Evolutionary conservation across 2,888 invertebrate genomes (phyloP), one percentile per base, ranked within the genome.

Genomic region (Agriopis marginaria): DNA sequence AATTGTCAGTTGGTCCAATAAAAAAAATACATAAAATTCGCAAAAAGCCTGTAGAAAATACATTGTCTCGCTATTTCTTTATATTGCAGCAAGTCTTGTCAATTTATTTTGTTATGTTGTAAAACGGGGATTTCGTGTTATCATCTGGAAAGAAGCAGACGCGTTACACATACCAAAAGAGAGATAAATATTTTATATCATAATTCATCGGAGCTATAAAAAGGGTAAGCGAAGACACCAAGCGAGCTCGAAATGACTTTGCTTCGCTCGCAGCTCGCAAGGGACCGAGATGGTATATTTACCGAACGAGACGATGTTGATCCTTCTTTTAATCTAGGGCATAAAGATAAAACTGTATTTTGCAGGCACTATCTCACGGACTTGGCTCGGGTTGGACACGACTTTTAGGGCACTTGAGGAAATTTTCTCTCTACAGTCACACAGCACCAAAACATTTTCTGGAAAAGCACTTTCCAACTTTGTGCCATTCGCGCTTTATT

Each of bases 111-210:
- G 81, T 78, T 79, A 78, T 78, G 82, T 83, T 86, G 86, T 89
- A 85, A 88, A 89, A 87, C 80, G 79, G 77, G 83, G 83, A 87
- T 90, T 89, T 87, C 85, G 82, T 84, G 87, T 90, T 89, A 89
- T 87, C 86, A 86, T 88, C 86, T 85, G 86, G 87, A 86, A 89
- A 88, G 86, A 82, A 87, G 84, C 83, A 86, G 86, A 86, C 84
- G 83, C 86, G 86, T 89, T 88, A 89, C 87, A 89, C 83, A 90
- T 88, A 84, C 87, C 87, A 82, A 80, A 87, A 89, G 87, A 86
- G 85, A 88, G 87, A 90, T 90, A 90, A 90, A 91, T 90, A 91
- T 91, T 91, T 91, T 90, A 91, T 90, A 86, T 87, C 89, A 89
- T 90, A 91, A 91, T 91, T 91, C 89, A 90, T 86, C 87, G 79